Evolutionary conservation across 2,797 vertebrate genomes (phyloP).

Genomic region (Tauraco hartlaubi): DNA sequence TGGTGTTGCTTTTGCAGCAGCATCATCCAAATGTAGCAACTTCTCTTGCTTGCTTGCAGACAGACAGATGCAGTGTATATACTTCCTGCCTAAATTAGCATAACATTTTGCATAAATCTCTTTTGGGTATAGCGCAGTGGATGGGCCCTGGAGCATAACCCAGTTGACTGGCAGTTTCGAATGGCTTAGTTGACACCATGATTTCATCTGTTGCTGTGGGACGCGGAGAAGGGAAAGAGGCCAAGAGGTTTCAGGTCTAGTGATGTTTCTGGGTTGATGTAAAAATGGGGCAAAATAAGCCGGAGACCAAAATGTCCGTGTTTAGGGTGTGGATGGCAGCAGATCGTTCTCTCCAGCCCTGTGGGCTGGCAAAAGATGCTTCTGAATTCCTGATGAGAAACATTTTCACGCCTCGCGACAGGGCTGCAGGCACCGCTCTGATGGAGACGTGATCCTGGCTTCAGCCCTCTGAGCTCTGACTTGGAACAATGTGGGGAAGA

Average conservation of each 20-base stretch:
- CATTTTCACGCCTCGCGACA: fast-evolving
- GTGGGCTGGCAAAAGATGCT: background rate
- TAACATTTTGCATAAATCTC: background rate
- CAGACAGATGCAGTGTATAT: constrained; percentile 6
- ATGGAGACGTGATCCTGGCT: fast-evolving
- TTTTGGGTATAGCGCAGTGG: background rate
- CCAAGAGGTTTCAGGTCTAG: background rate
- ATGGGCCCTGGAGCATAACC: background rate
- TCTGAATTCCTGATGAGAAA: background rate
- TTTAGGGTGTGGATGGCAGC: background rate
- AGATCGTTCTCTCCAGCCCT: background rate
- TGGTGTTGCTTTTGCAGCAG: background rate
- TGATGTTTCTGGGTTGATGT: background rate
- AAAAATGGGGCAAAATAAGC: background rate
- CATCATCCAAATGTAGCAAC: background rate
- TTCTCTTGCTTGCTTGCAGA: background rate
- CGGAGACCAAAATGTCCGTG: background rate
- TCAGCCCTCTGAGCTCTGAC: background rate
- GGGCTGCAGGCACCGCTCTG: background rate
- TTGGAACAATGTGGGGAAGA: background rate
- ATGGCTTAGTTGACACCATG: background rate
- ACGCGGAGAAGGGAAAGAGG: background rate
- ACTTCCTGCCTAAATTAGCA: background rate
- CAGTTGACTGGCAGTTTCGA: background rate
- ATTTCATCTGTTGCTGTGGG: background rate